phyloP scores from a whole-genome alignment of 2,797 vertebrate species.

The Anas georgica region DNA sequence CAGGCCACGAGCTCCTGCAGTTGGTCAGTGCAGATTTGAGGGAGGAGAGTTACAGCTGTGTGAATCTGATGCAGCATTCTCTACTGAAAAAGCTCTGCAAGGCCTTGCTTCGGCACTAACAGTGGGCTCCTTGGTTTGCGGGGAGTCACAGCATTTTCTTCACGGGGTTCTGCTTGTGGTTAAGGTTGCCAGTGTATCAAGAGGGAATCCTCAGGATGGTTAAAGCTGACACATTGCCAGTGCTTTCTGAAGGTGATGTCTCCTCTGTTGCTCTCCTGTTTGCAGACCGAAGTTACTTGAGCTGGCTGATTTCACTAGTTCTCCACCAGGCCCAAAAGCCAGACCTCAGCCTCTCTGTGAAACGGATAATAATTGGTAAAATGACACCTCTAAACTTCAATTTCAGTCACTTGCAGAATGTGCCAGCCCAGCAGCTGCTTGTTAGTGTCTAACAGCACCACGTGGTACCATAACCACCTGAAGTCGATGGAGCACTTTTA shows the following conservation, averaged over 20 bases:
- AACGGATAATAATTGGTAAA: background rate
- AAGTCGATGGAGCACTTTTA: background rate
- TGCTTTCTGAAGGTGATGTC: background rate
- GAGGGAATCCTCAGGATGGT: background rate
- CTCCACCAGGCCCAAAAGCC: background rate
- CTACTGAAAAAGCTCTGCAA: background rate
- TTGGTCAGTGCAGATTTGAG: background rate
- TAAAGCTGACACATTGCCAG: background rate
- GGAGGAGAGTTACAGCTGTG: background rate
- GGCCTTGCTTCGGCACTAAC: background rate
- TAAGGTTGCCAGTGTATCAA: background rate
- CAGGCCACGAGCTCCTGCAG: background rate
- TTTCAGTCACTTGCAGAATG: constrained; percentile 6
- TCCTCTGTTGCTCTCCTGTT: background rate
- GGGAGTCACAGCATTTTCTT: background rate
- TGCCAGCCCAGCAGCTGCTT: background rate
- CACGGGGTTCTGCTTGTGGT: background rate
- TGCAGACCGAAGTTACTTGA: background rate
- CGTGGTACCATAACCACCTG: background rate
- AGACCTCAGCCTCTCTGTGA: background rate
- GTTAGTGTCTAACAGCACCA: background rate
- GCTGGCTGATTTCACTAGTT: background rate
- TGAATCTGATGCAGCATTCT: background rate
- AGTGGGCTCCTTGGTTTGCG: background rate
- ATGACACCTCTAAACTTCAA: background rate